Evolutionary conservation across 2,888 invertebrate genomes (phyloP), one percentile per base, ranked within the genome.

Genomic region (Cheilosia variabilis): DNA sequence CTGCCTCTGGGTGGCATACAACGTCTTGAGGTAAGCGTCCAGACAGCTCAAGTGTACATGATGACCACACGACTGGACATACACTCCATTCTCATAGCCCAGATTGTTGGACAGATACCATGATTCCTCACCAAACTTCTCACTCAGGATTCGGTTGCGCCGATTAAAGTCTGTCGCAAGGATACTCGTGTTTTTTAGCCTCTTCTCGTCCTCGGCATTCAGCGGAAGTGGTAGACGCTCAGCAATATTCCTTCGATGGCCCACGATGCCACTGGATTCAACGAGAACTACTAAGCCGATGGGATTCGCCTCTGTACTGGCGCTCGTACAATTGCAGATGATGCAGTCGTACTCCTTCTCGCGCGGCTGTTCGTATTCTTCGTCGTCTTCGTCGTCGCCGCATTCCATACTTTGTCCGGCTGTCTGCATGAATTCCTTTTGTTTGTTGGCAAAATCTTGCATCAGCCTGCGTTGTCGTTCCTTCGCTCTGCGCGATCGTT

Each of bases 61-160:
- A 93, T 99, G 99, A 0, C 99, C 99, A 93, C 99, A 99, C 1
- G 98, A 97, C 92, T 97, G 97, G 68, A 98, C 97, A 92, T 97
- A 96, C 68, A 98, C 97, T 69, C 98, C 98, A 87, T 97, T 97
- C 92, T 97, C 97, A 95, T 96, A 97, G 4, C 97, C 97, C 89
- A 96, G 94, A 91, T 96, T 96, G 78, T 97, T 94, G 2, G 96
- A 95, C 47, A 96, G 91, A 90, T 96, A 94, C 96, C 96, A 97
- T 1, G 96, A 96, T 89, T 95, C 94, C 91, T 96, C 96, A 89
- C 95, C 96, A 90, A 97, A 98, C 92, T 96, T 95, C 79, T 95
- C 93, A 88, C 94, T 94, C 88, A 97, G 93, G 89, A 96, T 95
- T 89, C 96, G 96, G 88, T 96, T 95, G 89, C 96, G 94, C n/a